These are phyloP conservation scores for Brachionus angularis DNA, from an alignment of 1,140 invertebrate species.

Conservation along the genomic window DNA sequence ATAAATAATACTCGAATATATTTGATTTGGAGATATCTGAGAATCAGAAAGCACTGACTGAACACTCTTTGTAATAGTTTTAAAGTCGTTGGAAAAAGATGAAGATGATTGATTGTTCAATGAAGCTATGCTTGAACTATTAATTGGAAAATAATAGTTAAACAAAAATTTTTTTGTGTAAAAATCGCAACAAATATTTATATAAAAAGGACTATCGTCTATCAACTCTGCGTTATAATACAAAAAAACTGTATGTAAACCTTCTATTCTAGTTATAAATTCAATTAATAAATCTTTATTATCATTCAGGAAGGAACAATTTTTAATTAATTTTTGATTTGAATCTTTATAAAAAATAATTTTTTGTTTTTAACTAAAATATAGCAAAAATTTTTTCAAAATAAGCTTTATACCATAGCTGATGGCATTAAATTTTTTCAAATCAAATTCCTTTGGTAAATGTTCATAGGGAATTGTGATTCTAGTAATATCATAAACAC, in stretches of 20 bases:
- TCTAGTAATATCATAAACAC: constrained; percentile 16
- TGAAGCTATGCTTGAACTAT: no score
- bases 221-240: constrained; percentile 7
- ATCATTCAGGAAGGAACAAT: constrained; percentile 2
- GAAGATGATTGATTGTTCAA: no score
- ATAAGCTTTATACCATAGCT: background rate
- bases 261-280: constrained; percentile 5
- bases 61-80: no score
- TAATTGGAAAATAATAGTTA: no score
- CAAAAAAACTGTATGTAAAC: constrained; percentile 20
- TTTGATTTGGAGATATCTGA: no score
- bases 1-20: background rate
- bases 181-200: constrained; percentile 9
- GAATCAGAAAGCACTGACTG: no score
- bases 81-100: no score
- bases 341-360: background rate
- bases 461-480: background rate
- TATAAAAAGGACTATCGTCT: constrained; percentile 17
- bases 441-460: background rate
- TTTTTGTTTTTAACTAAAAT: no score
- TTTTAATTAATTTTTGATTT: background rate
- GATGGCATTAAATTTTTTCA: constrained; percentile 2
- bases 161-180: no score
- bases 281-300: constrained; percentile 10
- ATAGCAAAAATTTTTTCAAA: background rate